Percentiles rank a stretch among this genome's conserved stretches.
Evolutionary conservation across 2,113 vertebrate genomes (phyloP).

Genomic region (Pachypanchax playfairii): DNA sequence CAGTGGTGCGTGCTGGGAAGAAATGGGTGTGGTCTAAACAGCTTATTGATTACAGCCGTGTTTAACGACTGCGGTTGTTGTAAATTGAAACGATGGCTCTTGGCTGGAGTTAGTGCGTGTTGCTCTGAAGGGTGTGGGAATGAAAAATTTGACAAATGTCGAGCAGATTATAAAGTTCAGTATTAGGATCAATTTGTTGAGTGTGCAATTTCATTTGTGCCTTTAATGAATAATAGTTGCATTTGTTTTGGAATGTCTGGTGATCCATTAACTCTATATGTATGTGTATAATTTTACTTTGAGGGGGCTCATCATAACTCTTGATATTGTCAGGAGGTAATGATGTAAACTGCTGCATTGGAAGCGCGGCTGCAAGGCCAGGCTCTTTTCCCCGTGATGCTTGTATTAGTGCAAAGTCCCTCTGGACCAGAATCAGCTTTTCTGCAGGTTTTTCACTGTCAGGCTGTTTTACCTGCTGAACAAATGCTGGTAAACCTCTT

Average conservation of each 20-base stretch:
- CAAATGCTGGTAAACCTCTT: constrained; percentile 72
- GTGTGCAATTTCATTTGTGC: not conserved
- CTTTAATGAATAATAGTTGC: not conserved
- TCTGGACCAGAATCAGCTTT: constrained; percentile 67
- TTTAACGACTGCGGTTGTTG: constrained; percentile 67
- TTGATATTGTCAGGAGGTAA: constrained; percentile 25
- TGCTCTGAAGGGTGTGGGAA: not conserved
- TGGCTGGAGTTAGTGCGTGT: constrained; percentile 22
- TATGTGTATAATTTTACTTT: not conserved
- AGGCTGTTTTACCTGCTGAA: constrained; percentile 70
- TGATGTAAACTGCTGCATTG: constrained; percentile 40
- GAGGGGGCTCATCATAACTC: constrained; percentile 26
- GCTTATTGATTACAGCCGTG: constrained; percentile 54
- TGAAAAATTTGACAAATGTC: not conserved
- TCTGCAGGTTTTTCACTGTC: constrained; percentile 63
- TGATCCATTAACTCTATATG: not conserved
- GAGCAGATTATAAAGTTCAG: not conserved
- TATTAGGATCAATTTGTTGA: constrained; percentile 6
- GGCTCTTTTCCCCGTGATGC: constrained; percentile 55
- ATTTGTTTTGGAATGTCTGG: not conserved
- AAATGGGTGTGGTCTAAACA: constrained; percentile 44
- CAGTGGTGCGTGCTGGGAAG: constrained; percentile 17
- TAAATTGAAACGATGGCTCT: constrained; percentile 65
- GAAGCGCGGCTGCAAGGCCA: constrained; percentile 47
- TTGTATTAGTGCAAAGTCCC: constrained; percentile 69